Evolutionary conservation across 2,113 vertebrate species (phyloP).

Genomic region (Callospermophilus lateralis): DNA sequence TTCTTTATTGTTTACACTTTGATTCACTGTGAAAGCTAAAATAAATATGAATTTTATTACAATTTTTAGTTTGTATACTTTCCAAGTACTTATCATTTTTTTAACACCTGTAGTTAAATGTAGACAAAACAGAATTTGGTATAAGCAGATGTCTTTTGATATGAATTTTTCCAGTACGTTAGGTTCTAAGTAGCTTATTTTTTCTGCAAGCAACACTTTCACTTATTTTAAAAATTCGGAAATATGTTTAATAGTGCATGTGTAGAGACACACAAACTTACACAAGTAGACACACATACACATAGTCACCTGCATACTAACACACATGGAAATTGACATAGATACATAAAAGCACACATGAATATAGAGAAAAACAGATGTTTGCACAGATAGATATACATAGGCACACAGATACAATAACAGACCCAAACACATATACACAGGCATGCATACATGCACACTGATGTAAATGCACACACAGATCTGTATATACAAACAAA

Average conservation of each 20-base stretch:
- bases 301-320: background rate
- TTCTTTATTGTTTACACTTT: constrained; percentile 67
- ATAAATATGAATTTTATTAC: constrained; percentile 60
- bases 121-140: constrained; percentile 67
- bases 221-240: constrained; percentile 70
- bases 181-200: constrained; percentile 69
- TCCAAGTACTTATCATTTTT: constrained; percentile 72
- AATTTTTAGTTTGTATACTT: constrained; percentile 59
- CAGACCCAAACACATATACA: background rate
- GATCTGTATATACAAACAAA: background rate
- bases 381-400: background rate
- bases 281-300: background rate
- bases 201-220: constrained; percentile 55
- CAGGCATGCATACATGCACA: background rate
- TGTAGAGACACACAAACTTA: background rate
- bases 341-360: background rate
- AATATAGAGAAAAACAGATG: background rate
- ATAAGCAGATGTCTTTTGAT: constrained; percentile 72
- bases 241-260: constrained; percentile 29
- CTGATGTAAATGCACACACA: background rate
- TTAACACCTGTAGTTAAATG: constrained; percentile 75
- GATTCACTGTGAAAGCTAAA: constrained; percentile 66
- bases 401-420: background rate
- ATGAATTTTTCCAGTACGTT: constrained; percentile 76
- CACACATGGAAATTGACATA: background rate